Conservation (phyloP, 2,113 vertebrate species). For the Phyllopteryx taeniolatus region DNA sequence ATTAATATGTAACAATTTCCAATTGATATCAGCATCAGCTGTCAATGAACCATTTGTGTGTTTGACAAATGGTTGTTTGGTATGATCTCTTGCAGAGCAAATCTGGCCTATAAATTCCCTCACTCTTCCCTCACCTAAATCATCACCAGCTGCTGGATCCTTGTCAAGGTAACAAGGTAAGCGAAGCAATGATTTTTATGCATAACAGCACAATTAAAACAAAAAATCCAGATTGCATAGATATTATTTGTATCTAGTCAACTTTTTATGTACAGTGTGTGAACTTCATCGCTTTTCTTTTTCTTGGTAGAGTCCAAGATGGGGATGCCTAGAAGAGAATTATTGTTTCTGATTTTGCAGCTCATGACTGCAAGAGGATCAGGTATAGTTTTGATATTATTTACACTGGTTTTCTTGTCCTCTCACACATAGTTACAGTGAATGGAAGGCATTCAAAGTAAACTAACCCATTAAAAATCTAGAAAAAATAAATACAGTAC, state of each 20-base stretch:
- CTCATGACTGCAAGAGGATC: conserved; percentile 14
- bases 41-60: background rate
- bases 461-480: background rate
- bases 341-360: conserved; percentile 25
- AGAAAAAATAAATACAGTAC: background rate
- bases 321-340: background rate
- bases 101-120: conserved; percentile 25
- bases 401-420: background rate
- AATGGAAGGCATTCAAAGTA: background rate
- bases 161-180: conserved; percentile 2
- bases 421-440: background rate
- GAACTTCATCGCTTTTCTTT: background rate
- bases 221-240: background rate
- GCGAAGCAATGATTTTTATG: background rate
- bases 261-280: background rate
- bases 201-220: background rate
- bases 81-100: background rate
- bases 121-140: background rate
- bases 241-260: background rate
- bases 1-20: conserved; percentile 36
- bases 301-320: conserved; percentile 13
- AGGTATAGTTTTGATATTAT: conserved; percentile 27
- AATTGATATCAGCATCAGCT: background rate
- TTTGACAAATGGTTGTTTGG: background rate
- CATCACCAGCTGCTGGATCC: background rate